A percentile compares a stretch with the other conserved stretches of the same genome.
Evolutionary conservation across 2,888 invertebrate species (phyloP).

Genomic region (Dicycla oo): DNA sequence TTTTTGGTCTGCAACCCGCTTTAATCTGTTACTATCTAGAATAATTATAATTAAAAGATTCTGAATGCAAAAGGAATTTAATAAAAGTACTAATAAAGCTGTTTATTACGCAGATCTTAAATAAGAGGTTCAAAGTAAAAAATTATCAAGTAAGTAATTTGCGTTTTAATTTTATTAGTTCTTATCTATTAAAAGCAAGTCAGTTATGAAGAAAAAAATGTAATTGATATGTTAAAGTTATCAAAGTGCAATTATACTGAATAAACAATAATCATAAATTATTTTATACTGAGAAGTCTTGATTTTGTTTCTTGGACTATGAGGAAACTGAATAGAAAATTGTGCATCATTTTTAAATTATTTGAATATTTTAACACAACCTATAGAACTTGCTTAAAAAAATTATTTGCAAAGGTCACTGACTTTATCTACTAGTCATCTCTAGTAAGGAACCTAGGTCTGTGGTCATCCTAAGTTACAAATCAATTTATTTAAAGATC

Average conservation of each 20-base stretch:
- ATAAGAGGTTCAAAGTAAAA: not conserved
- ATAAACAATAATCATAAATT: constrained; percentile 24
- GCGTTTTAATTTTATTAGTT: constrained; percentile 2
- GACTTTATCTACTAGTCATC: too few relatives aligned
- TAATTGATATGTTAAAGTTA: constrained; percentile 19
- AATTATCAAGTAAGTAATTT: not conserved
- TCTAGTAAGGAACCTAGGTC: not conserved
- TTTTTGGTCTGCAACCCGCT: too few relatives aligned
- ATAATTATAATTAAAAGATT: not conserved
- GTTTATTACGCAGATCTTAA: not conserved
- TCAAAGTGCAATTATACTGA: constrained; percentile 19
- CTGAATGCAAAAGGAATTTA: not conserved
- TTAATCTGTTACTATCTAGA: not conserved
- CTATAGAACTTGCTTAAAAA: not conserved
- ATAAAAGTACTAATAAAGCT: not conserved
- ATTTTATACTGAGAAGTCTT: constrained; percentile 20
- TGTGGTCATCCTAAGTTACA: too few relatives aligned
- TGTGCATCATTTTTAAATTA: not conserved
- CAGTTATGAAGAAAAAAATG: constrained; percentile 14
- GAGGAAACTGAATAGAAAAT: constrained; percentile 18
- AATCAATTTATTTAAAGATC: too few relatives aligned
- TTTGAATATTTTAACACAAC: too few relatives aligned
- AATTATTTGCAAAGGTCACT: not conserved
- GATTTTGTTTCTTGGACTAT: constrained; percentile 17
- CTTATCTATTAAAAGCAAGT: not conserved